Conservation (phyloP, 2,113 vertebrate genomes). For the Ophiodon elongatus region DNA sequence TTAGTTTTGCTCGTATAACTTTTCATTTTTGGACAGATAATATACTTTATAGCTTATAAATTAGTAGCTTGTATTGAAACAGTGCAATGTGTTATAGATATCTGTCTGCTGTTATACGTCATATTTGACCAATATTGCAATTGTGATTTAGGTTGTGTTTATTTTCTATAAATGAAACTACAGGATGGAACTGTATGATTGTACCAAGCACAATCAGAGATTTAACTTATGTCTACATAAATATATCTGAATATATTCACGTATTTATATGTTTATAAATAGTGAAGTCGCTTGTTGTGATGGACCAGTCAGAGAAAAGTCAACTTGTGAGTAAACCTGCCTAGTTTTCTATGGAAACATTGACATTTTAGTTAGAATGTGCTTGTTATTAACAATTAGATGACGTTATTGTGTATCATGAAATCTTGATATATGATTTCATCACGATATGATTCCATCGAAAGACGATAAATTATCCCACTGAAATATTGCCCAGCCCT, state of each 20-base stretch:
- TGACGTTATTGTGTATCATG: too few species aligned
- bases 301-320: not conserved
- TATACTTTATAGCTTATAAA: conserved; percentile 1
- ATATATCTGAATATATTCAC: not conserved
- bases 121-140: not conserved
- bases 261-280: not conserved
- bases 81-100: not conserved
- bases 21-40: not conserved
- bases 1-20: conserved; percentile 1
- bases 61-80: not conserved
- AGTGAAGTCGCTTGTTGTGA: not conserved
- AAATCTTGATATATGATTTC: too few species aligned
- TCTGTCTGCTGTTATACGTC: not conserved
- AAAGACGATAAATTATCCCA: too few species aligned
- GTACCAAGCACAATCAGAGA: not conserved
- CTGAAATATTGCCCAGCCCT: too few species aligned
- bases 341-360: not conserved
- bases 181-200: not conserved
- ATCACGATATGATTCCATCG: too few species aligned
- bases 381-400: too few species aligned
- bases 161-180: not conserved
- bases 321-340: not conserved
- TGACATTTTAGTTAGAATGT: too few species aligned
- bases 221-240: too few species aligned
- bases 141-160: not conserved